These are phyloP conservation scores for Macrosiphum euphorbiae DNA, from an alignment of 2,888 invertebrate species.

Conservation along the genomic window DNA sequence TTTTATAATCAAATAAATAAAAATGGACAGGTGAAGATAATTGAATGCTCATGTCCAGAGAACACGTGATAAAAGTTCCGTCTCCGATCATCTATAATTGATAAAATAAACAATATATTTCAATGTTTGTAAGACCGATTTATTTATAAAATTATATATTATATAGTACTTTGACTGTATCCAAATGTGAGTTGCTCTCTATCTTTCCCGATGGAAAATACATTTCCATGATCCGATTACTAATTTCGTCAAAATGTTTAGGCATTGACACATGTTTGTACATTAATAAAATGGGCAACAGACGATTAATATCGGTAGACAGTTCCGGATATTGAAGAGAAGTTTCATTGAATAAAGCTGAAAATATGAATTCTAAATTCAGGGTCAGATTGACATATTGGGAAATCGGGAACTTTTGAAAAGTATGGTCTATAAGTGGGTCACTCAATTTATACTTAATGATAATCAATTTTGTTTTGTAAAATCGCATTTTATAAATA, in stretches of 20 bases:
- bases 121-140: not conserved
- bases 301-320: not conserved
- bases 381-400: not conserved
- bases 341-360: slow-evolving; percentile 38
- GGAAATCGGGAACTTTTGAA: not conserved
- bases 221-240: not conserved
- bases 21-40: slow-evolving; percentile 27
- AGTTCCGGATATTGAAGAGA: slow-evolving; percentile 23
- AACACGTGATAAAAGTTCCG: slow-evolving; percentile 17
- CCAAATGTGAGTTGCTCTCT: slow-evolving; percentile 13
- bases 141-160: not conserved
- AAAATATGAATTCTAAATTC: slow-evolving; percentile 4
- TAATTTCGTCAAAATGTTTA: slow-evolving; percentile 14
- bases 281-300: not conserved
- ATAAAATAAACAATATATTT: not conserved
- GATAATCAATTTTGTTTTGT: not conserved
- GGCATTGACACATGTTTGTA: slow-evolving; percentile 40
- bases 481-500: not conserved
- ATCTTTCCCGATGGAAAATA: slow-evolving; percentile 44
- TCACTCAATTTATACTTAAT: not conserved
- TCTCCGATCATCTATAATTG: slow-evolving; percentile 59
- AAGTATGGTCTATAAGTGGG: not conserved
- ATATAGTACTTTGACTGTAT: slow-evolving; percentile 18
- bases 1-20: slow-evolving; percentile 50
- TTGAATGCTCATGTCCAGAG: not conserved